Evolutionary conservation across 2,113 vertebrate genomes (phyloP), one percentile per base, ranked within the genome.

Genomic region (Nanorana parkeri): DNA sequence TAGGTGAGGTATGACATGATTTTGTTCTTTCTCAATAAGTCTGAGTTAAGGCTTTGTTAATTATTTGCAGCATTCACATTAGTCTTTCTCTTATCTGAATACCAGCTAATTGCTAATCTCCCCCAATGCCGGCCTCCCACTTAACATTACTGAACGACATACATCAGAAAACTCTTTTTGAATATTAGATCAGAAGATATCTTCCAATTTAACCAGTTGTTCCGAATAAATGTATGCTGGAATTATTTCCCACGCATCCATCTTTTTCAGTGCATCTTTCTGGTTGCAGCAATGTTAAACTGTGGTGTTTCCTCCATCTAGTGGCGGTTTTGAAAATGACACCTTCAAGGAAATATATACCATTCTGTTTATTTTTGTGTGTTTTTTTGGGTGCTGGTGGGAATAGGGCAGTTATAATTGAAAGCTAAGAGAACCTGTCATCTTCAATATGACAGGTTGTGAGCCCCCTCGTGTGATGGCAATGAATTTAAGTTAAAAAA

Each of bases 61-160:
- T 64, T 20, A 77, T 77, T 64, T 78, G 41, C 76, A 29, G 63
- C 19, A 2, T 78, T 78, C 5, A 13, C 13, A 66, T 55, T 54
- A 7, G 47, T 65, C 47, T 52, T 29, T 65, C 36, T 61, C 15
- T 15, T 64, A 64, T 77, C 29, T 77, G 16, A 65, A 51, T 77
- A 52, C 36, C 36, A 24, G 17, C n/a, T 55, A 56, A 67, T 67
- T 78, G 76, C 21, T 29, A 3, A 8, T 8, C 24, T 78, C 24
- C 17, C 24, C 60, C 63, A 28, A 4, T 17, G 23, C 17, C 21
- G 13, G 58, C 32, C 21, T 63, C 24, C 56, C 56, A 47, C 41
- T 47, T 47, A 47, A 8, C 10, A 8, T 15, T 15, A 47, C 55
- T 10, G 13, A 23, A 17, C 20, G 16, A 1, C 16, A 23, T 69